Evolutionary conservation across 64 coral and sea anemone genomes (phyloP).

Genomic region (Platygyra sinensis): DNA sequence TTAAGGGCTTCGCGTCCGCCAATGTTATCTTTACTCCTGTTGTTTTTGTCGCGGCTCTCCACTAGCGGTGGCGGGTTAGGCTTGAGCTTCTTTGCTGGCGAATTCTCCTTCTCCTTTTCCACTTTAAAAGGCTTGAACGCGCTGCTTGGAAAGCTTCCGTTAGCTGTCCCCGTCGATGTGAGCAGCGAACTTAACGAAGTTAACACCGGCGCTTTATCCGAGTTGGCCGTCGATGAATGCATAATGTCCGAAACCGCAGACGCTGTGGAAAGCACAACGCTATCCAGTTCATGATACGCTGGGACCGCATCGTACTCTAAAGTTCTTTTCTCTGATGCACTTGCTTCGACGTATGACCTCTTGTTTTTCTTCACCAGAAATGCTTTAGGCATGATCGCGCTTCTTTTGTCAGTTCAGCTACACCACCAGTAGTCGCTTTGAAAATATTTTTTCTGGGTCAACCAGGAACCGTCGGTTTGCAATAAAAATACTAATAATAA

Average conservation of each 20-base stretch:
- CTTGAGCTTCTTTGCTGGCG: constrained; percentile 79
- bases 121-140: constrained; percentile 92
- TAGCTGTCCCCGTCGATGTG: constrained; percentile 40
- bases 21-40: constrained; percentile 51
- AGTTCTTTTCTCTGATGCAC: constrained; percentile 57
- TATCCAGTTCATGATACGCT: constrained; percentile 15
- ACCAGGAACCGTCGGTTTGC: constrained; percentile 21
- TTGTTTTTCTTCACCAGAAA: constrained; percentile 98
- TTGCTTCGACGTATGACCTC: constrained; percentile 50
- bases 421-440: constrained; percentile 48
- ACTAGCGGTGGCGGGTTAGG: constrained; percentile 45
- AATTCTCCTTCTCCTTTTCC: constrained; percentile 81
- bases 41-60: constrained; percentile 60
- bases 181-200: constrained; percentile 92
- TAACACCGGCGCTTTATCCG: constrained; percentile 79
- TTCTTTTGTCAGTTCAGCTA: constrained; percentile 20
- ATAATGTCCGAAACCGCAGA: constrained; percentile 91
- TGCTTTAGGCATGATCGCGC: constrained; percentile 94
- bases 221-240: constrained; percentile 76
- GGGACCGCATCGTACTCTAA: constrained; percentile 63
- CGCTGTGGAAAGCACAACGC: constrained; percentile 74
- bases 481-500: constrained; percentile 42
- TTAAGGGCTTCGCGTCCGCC: constrained; percentile 37
- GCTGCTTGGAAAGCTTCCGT: constrained; percentile 36
- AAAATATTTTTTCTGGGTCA: constrained; percentile 60